These are phyloP conservation scores for Sialis lutaria DNA, from an alignment of 2,888 invertebrate genomes.

Conservation along the genomic window DNA sequence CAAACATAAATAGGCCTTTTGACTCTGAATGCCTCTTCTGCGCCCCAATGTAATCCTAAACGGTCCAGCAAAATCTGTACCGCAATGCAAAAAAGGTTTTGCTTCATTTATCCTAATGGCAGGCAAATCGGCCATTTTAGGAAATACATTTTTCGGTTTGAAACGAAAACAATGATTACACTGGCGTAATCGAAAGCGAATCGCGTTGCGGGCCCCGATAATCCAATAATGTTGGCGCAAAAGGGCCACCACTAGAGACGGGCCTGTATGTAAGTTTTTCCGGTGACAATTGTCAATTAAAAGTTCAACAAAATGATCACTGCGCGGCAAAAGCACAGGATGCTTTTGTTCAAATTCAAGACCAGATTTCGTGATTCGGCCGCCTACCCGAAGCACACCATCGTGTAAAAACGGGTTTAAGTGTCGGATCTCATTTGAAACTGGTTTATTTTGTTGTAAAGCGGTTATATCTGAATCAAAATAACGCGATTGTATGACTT, in stretches of 20 bases:
- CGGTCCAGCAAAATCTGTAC: too few species aligned
- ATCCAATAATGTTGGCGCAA: neutral
- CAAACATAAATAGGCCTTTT: slow-evolving; percentile 11
- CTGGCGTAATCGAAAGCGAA: neutral
- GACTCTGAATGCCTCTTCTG: slow-evolving; percentile 7
- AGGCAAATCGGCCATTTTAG: slow-evolving; percentile 3
- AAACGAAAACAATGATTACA: neutral
- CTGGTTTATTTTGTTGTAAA: too few species aligned
- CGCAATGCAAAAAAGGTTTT: slow-evolving; percentile 6
- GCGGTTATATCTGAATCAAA: too few species aligned
- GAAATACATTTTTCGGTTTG: neutral
- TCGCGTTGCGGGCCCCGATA: neutral
- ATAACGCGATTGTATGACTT: too few species aligned
- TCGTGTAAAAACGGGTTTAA: too few species aligned
- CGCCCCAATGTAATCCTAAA: slow-evolving; percentile 3
- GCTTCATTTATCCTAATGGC: slow-evolving; percentile 5
- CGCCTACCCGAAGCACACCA: too few species aligned
- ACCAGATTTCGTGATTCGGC: neutral
- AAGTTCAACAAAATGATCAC: neutral
- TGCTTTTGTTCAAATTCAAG: too few species aligned
- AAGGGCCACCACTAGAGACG: neutral
- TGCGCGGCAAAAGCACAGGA: neutral
- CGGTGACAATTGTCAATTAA: neutral
- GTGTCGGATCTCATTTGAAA: too few species aligned
- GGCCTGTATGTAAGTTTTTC: neutral